Evolutionary conservation across 2,113 vertebrate genomes (phyloP), one percentile per base, ranked within the genome.

Genomic region (Archocentrus centrarchus): DNA sequence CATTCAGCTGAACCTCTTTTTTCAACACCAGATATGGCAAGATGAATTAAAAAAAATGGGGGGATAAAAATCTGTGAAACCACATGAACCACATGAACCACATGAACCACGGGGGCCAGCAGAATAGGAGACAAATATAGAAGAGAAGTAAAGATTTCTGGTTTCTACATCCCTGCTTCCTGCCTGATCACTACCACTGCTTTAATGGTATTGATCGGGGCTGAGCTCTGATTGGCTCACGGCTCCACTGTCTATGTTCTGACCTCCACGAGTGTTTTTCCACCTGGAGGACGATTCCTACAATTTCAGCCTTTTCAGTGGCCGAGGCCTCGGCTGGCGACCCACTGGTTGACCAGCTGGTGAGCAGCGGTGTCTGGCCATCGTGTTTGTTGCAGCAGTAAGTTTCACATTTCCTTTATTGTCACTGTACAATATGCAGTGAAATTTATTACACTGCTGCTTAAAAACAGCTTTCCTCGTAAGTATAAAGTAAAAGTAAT

Each of bases 21-120:
- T 32, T 73, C 17, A 10, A 59, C 11, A 11, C 5, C 8, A 24
- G n/a, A 59, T 22, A 59, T 11, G 6, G 5, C 5, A 17, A 4
- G 2, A 7, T 50, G 15, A 17, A 50, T 14, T 14, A 1, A 44
- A 44, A 13, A 5, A 14, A 14, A 6, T 6, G 47, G 47, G 0
- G 17, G 17, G 53, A 20, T 3, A 18, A 55, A 20, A 55, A 53
- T 20, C 50, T 2, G 50, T 60, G 15, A 18, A 61, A 61, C 59
- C 30, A 7, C 14, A 60, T 30, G 14, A 60, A 32, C 4, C 17
- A 60, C 1, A 24, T 2, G 24, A 24, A 24, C 24, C 24, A 24
- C 24, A n/a, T n/a, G n/a, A n/a, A n/a, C n/a, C n/a, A n/a, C n/a
- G n/a, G n/a, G n/a, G n/a, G n/a, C n/a, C 35, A 41, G 11, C 20